phyloP scores from a whole-genome alignment of 2,797 vertebrate genomes.

The Liasis olivaceus region DNA sequence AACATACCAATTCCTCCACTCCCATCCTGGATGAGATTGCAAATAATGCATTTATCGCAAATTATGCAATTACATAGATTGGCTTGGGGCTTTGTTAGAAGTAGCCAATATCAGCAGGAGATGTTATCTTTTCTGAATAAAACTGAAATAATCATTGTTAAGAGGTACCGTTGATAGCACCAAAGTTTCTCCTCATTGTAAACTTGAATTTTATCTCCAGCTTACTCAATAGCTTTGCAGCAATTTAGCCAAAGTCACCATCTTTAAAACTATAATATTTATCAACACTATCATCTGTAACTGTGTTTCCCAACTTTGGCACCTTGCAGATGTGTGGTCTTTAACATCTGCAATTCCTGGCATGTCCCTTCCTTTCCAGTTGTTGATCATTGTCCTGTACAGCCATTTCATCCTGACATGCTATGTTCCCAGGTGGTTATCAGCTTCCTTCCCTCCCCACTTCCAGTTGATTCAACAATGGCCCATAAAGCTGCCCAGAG shows the following conservation, averaged over 20 bases:
- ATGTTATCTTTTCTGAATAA: neutral
- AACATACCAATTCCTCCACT: neutral
- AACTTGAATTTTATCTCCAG: neutral
- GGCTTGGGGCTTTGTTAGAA: constrained; percentile 25
- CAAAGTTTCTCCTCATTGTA: neutral
- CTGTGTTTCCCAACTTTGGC: neutral
- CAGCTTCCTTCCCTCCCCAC: too few species aligned
- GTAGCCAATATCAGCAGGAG: constrained; percentile 1
- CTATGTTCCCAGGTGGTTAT: too few species aligned
- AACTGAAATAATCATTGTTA: neutral
- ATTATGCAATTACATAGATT: constrained; percentile 12
- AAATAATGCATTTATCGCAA: neutral
- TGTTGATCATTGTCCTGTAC: too few species aligned
- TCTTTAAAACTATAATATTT: neutral
- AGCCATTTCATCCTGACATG: too few species aligned
- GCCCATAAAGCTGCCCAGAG: neutral
- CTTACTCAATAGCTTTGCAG: neutral
- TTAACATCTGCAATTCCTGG: neutral
- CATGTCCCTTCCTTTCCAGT: too few species aligned
- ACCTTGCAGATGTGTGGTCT: neutral
- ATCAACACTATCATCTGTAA: neutral
- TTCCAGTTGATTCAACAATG: neutral
- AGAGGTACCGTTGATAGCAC: neutral
- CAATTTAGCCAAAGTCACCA: neutral
- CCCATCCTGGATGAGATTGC: neutral